phyloP scores from a whole-genome alignment of 2,888 invertebrate species.

The Cryptocheilus praepositus region DNA sequence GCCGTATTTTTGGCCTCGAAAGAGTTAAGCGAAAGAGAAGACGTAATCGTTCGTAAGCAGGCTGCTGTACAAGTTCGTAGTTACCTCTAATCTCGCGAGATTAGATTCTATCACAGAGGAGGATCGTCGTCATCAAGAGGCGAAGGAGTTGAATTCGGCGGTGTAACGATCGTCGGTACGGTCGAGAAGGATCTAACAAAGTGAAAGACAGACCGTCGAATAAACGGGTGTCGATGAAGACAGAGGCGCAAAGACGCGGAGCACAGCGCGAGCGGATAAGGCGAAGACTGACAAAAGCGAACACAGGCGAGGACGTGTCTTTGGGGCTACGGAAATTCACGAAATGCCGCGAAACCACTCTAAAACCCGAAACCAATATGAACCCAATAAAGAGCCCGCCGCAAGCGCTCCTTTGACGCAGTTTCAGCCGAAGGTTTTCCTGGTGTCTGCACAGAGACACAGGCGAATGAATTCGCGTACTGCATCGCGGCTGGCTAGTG shows the following conservation, averaged over 20 bases:
- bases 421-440: constrained; percentile 20
- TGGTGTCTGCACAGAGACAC: constrained; percentile 3
- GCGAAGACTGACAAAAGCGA: no score
- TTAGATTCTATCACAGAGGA: constrained; percentile 28
- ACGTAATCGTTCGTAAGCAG: constrained; percentile 11
- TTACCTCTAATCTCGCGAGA: constrained; percentile 29
- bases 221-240: no score
- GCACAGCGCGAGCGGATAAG: no score
- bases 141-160: no score
- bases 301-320: constrained; percentile 8
- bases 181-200: constrained; percentile 14
- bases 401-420: constrained; percentile 33
- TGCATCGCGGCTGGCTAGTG: no score
- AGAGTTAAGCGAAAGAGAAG: background rate
- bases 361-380: constrained; percentile 26
- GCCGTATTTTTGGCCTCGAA: no score
- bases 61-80: constrained; percentile 12
- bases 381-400: constrained; percentile 32
- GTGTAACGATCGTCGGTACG: background rate
- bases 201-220: constrained; percentile 10
- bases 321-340: constrained; percentile 29
- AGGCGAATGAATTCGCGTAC: no score
- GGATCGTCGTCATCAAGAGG: constrained; percentile 1
- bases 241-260: no score
- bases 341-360: constrained; percentile 15